A percentile compares a stretch with the other conserved stretches of the same genome.
These are phyloP conservation scores for Tragopan temminckii DNA, from an alignment of 2,797 vertebrate species.

Conservation along the genomic window DNA sequence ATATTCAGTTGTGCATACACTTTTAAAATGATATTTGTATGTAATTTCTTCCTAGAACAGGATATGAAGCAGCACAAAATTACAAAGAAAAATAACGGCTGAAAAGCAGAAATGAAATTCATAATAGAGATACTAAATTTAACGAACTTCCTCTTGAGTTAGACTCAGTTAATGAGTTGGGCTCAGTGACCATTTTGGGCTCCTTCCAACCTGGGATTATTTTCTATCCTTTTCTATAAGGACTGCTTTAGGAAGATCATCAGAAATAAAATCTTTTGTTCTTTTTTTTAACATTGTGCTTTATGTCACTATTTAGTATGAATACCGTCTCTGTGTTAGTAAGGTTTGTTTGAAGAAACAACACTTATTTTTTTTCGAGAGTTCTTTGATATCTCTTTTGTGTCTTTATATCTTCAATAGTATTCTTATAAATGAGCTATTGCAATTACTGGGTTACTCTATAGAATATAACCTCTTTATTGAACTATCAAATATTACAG, in stretches of 20 bases:
- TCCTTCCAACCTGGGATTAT: not conserved
- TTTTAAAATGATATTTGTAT: not conserved
- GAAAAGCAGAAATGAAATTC: not conserved
- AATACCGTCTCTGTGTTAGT: not conserved
- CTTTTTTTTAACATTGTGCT: rapidly evolving
- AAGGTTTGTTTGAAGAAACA: not conserved
- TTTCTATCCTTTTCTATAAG: not conserved
- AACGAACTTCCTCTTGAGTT: not conserved
- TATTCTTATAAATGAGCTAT: not conserved
- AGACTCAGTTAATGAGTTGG: not conserved
- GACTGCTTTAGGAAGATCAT: not conserved
- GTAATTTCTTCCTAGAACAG: not conserved
- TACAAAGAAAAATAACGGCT: not conserved
- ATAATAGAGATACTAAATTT: rapidly evolving
- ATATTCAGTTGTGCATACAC: not conserved
- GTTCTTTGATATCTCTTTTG: not conserved
- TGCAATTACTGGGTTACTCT: not conserved
- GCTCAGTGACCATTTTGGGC: not conserved
- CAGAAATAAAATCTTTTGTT: not conserved
- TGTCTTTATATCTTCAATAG: not conserved
- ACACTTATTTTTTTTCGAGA: not conserved
- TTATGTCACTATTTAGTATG: not conserved
- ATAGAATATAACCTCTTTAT: not conserved
- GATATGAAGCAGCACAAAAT: not conserved
- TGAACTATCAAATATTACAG: rapidly evolving